Base-by-base conservation (phyloP, 1,140 invertebrate genomes). In the Parapsyche elsis region DNA sequence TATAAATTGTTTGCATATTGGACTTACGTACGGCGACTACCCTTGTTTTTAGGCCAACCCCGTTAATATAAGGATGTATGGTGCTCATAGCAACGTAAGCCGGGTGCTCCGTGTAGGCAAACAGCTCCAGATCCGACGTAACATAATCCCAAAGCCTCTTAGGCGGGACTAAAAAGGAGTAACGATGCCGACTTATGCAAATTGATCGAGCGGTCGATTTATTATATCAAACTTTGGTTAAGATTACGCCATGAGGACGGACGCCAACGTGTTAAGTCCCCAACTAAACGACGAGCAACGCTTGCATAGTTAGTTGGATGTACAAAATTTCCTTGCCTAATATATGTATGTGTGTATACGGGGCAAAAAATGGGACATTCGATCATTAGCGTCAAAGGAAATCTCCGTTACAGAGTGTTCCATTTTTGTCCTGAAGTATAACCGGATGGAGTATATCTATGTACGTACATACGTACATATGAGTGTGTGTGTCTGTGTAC, bases 71-170 rank as follows among this genome's bases (percentile, higher is more conserved):
- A 9, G 57, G 16, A 21, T 61, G 21, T 61, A 61, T 9, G 57
- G 21, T 21, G 57, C 21, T n/a, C 12, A 53, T 4, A n/a, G 21
- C 21, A 61, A 61, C 57, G 57, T 61, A 30, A 71, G 67, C 67
- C 67, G 30, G 67, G 67, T 44, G 24, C 19, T 21, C 19, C 53
- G 53, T 57, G 53, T 71, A 74, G 16, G 71, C 71, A 74, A 74
- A 74, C 71, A 74, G 38, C 45, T 30, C 71, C 71, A 70, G 64
- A 75, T 75, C 71, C 71, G 30, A 38, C 30, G 59, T 70, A 46
- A 70, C 76, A 70, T 78, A 78, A 78, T 70, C 61, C 61, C 76
- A 46, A 78, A 78, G 76, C 59, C 45, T 78, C 61, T 76, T 61
- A 19, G 23, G 75, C 14, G 30, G 46, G 44, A 26, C 76, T 67